Evolutionary conservation across 1,140 invertebrate species (phyloP), one percentile per base, ranked within the genome.

Genomic region (Eriosoma lanigerum): DNA sequence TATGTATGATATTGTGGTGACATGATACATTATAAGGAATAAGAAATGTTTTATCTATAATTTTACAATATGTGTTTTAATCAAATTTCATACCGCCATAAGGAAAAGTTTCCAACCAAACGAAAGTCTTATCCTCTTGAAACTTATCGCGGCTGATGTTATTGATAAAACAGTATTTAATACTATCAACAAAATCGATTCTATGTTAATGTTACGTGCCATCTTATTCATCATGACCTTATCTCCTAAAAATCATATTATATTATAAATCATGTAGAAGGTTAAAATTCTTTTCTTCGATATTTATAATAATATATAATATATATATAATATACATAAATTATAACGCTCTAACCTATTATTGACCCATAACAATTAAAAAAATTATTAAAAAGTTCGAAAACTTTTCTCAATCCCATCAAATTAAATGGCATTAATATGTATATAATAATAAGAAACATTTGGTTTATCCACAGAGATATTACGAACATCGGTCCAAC

Each of bases 401-500:
- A 76, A 50, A 78, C 32, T 15, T 32, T 46, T 29, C 73, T 76
- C 8, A 81, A 26, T 29, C 62, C 72, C 24, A 21, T 54, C 19
- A 81, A 78, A 24, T 76, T 46, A 29, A 68, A 32, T 0, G 72
- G 81, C 62, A 81, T 66, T n/a, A 50, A n/a, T 48, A 56, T 26
- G 38, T 38, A 76, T 12, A 46, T 66, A 5, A 54, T 44, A 1
- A 81, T 66, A 29, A 29, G 44, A 38, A 81, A 56, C 29, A 50
- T 48, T 56, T 78, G 72, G 19, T 73, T 76, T 12, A 81, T 13
- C 32, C 50, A 32, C 46, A 81, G 2, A 3, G 81, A 81, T 24
- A 50, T 50, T 9, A 81, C 3, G 17, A 81, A 81, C 72, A 81
- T 81, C 0, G 81, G 81, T 26, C 56, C 81, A 1, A 54, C 68